Conservation (phyloP, 1,140 invertebrate genomes). For the Drosophila santomea region DNA sequence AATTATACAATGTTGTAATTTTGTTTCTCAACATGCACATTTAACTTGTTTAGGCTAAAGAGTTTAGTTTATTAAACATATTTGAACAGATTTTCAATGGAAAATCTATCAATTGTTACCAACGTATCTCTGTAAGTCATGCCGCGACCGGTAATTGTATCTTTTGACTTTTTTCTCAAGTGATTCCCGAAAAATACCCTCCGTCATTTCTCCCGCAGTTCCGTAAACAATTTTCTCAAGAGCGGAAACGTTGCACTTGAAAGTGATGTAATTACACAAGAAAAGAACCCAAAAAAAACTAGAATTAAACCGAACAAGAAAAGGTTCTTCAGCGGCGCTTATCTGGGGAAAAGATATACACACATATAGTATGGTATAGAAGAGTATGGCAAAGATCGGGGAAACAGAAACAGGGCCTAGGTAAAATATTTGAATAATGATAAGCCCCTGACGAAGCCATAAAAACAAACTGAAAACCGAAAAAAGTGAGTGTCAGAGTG, state of each 20-base stretch:
- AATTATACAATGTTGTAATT: not conserved
- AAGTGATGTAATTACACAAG: conserved; percentile 57
- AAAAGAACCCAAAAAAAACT: conserved; percentile 29
- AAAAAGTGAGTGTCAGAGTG: conserved; percentile 10
- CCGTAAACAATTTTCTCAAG: conserved; percentile 30
- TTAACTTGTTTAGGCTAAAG: not conserved
- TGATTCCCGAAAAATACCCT: not conserved
- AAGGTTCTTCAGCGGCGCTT: conserved; percentile 45
- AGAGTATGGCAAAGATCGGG: conserved; percentile 15
- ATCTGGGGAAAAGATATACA: conserved; percentile 4
- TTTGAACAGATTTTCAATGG: not conserved
- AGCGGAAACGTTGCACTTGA: conserved; percentile 76
- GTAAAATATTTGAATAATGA: conserved; percentile 82
- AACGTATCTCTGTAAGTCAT: not conserved
- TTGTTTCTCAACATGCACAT: not conserved
- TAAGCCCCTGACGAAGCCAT: conserved; percentile 58
- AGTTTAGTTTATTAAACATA: not conserved
- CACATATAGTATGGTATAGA: too few relatives aligned
- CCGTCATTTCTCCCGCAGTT: conserved; percentile 21
- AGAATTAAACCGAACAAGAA: conserved; percentile 26
- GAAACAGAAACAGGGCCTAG: conserved; percentile 39
- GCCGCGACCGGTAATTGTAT: not conserved
- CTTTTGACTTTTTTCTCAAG: not conserved
- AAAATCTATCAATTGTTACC: not conserved
- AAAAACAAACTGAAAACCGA: conserved; percentile 9